These are phyloP conservation scores for Bufo gargarizans DNA, from an alignment of 2,113 vertebrate species.

Conservation along the genomic window DNA sequence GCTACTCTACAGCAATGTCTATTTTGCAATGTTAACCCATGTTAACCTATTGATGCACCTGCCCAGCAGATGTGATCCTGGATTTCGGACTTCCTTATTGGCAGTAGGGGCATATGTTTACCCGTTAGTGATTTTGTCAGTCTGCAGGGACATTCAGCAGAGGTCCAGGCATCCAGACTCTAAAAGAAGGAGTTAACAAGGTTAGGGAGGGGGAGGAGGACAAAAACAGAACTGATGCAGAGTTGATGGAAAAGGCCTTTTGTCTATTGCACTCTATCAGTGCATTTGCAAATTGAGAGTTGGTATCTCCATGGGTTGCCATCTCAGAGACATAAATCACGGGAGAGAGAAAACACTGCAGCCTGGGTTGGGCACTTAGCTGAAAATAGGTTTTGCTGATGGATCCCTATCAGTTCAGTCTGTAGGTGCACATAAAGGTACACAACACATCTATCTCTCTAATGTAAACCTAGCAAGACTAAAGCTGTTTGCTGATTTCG, in stretches of 20 bases:
- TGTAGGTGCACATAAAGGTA: conserved; percentile 44
- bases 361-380: conserved; percentile 60
- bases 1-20: neutral
- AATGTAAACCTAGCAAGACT: conserved; percentile 43
- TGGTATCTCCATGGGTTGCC: conserved; percentile 32
- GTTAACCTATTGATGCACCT: neutral
- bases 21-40: neutral
- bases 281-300: neutral
- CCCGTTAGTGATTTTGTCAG: neutral
- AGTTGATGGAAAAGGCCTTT: conserved; percentile 28
- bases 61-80: neutral
- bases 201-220: neutral
- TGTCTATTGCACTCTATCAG: conserved; percentile 49
- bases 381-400: conserved; percentile 34
- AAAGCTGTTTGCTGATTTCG: conserved; percentile 47
- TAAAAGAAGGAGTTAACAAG: conserved; percentile 32
- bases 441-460: conserved; percentile 51
- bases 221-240: conserved; percentile 8
- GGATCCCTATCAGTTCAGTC: conserved; percentile 47
- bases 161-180: conserved; percentile 5
- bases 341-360: neutral
- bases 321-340: neutral
- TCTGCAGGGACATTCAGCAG: neutral
- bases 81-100: neutral
- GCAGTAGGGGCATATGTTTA: neutral